Conservation (phyloP, 2,888 invertebrate genomes). For the Conus canariensis region DNA sequence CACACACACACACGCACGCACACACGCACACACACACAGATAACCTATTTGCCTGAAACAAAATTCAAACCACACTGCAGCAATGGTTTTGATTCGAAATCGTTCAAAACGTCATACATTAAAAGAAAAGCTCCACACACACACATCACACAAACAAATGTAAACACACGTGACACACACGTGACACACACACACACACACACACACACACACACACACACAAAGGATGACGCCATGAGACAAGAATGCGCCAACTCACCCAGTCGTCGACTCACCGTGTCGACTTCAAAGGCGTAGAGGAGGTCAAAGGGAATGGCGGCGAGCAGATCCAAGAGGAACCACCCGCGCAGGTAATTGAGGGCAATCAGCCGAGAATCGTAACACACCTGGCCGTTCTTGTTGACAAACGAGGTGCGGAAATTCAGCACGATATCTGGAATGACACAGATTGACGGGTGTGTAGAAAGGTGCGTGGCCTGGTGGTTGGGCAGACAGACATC, state of each 20-base stretch:
- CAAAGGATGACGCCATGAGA: too few species aligned
- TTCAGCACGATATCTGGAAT: slow-evolving; percentile 93
- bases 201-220: too few species aligned
- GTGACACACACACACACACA: too few species aligned
- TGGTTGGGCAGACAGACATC: neutral
- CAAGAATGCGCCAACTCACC: neutral
- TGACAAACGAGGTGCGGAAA: slow-evolving; percentile 97
- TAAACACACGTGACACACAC: too few species aligned
- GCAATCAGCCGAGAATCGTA: slow-evolving; percentile 94
- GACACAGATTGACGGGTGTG: neutral
- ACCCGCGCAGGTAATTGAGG: slow-evolving; percentile 93
- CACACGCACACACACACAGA: too few species aligned
- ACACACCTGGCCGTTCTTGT: slow-evolving; percentile 96
- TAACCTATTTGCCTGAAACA: too few species aligned
- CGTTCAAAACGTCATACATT: too few species aligned
- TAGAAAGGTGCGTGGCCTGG: neutral
- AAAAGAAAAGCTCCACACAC: too few species aligned
- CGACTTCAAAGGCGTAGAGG: slow-evolving; percentile 82
- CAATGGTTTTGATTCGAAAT: too few species aligned
- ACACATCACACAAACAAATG: too few species aligned
- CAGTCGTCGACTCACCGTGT: slow-evolving; percentile 64
- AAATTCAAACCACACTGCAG: too few species aligned
- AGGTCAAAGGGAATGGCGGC: slow-evolving; percentile 98
- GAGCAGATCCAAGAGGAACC: slow-evolving; percentile 95
- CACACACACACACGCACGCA: too few species aligned